A percentile compares a stretch with the other conserved stretches of the same genome.
Conservation (phyloP, 1,140 invertebrate genomes). For the Dufourea novaeangliae region DNA sequence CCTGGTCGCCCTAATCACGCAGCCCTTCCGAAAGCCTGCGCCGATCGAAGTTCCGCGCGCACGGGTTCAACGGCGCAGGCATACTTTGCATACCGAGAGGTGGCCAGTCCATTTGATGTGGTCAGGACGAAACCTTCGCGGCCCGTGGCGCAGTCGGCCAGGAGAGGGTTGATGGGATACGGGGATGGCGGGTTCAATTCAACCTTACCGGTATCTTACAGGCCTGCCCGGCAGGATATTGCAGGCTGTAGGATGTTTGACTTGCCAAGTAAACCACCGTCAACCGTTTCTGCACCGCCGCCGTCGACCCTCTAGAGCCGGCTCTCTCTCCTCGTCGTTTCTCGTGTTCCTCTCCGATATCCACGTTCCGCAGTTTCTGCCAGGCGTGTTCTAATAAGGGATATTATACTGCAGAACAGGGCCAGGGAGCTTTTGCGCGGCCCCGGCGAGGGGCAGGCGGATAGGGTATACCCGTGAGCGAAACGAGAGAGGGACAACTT, state of each 20-base stretch:
- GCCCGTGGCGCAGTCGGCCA: constrained; percentile 24
- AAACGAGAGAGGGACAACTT: constrained; percentile 54
- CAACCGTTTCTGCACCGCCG: constrained; percentile 49
- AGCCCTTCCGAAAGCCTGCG: constrained; percentile 34
- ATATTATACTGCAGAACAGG: constrained; percentile 67
- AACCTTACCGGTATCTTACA: constrained; percentile 71
- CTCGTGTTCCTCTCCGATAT: constrained; percentile 58
- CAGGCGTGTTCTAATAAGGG: constrained; percentile 73
- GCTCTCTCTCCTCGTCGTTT: constrained; percentile 46
- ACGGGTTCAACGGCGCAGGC: constrained; percentile 33
- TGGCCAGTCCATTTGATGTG: constrained; percentile 72
- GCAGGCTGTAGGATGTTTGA: constrained; percentile 75
- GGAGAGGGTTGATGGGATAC: background rate
- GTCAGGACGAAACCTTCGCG: constrained; percentile 58
- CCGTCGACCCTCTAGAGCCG: background rate
- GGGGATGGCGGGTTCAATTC: constrained; percentile 55
- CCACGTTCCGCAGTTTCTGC: constrained; percentile 54
- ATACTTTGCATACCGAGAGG: constrained; percentile 69
- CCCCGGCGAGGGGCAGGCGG: background rate
- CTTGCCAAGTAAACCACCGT: constrained; percentile 75
- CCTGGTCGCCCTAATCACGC: constrained; percentile 52
- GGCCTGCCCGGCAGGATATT: constrained; percentile 71
- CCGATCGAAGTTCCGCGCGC: constrained; percentile 47
- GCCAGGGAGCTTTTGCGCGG: constrained; percentile 11
- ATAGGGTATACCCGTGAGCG: constrained; percentile 22